A percentile compares a stretch with the other conserved stretches of the same genome.
Conservation (phyloP, 2,888 invertebrate genomes). For the Formica aserva region DNA sequence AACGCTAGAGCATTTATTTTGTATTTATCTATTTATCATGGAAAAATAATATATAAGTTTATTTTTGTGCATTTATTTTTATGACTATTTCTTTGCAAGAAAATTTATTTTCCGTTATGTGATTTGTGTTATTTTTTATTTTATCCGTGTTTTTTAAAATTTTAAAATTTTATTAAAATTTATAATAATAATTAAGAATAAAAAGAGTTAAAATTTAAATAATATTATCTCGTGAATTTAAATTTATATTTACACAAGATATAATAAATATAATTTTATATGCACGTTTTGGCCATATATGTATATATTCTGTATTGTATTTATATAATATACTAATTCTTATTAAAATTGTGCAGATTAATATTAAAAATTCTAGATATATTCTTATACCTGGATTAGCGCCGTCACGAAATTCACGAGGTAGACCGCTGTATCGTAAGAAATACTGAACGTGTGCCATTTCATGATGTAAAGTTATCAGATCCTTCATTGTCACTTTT, state of each 20-base stretch:
- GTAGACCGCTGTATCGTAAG: constrained; percentile 92
- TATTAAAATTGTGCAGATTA: background rate
- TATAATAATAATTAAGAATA: background rate
- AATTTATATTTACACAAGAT: background rate
- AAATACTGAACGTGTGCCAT: constrained; percentile 97
- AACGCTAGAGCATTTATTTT: background rate
- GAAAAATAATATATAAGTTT: background rate
- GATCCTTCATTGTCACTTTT: constrained; percentile 93
- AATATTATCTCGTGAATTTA: background rate
- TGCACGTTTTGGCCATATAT: background rate
- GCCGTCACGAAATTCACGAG: constrained; percentile 95
- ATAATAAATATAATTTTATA: background rate
- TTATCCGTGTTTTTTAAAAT: background rate
- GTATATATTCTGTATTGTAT: background rate
- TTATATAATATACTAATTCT: background rate
- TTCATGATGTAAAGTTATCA: constrained; percentile 96
- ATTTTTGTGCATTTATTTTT: background rate
- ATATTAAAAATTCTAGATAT: background rate
- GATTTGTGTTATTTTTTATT: background rate
- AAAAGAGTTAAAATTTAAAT: background rate
- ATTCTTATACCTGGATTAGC: constrained; percentile 93
- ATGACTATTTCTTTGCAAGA: background rate
- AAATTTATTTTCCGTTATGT: background rate
- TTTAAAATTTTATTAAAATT: background rate
- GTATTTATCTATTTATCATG: background rate